Evolutionary conservation across 2,797 vertebrate species (phyloP), one percentile per base, ranked within the genome.

Genomic region (Leptodactylus fallax): DNA sequence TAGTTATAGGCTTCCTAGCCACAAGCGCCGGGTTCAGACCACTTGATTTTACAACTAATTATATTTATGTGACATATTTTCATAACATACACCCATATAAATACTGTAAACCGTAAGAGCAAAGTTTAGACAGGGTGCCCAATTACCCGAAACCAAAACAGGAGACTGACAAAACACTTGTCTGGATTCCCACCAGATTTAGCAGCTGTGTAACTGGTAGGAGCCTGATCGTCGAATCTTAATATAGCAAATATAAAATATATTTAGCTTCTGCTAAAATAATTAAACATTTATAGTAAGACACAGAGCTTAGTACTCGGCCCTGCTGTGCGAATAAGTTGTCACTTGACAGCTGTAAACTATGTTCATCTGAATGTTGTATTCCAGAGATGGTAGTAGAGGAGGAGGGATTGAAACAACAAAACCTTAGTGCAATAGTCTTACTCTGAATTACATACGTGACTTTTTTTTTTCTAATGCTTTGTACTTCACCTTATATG

Each of bases 211-310:
- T n/a, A 56, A 78, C 51, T 53, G 69, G 85, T 76, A 55, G 23
- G 1, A 47, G 81, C 27, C 81, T 60, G 58, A 79, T 88, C 87
- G 17, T 74, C 67, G 74, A 81, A 51, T 25, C 81, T 85, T 79
- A 88, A 88, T 79, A 84, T 84, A 84, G 81, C 19, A 84, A 77
- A 87, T 65, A 83, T 23, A 56, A 87, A 78, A 87, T 77, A 82
- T 53, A 87, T 87, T 87, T 84, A 71, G 81, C 74, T 56, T 49
- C 81, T 79, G 53, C 67, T 71, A 49, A 51, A 88, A 60, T 63
- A 58, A 84, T 79, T 71, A 71, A 51, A 84, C 81, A 88, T 84
- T 79, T 72, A 88, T 63, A 78, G 87, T 78, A 63, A 69, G 45
- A 17, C 51, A 72, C 23, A 55, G 23, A 56, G 58, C 67, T 12